Percentiles rank a stretch among this genome's conserved stretches.
phyloP scores from a whole-genome alignment of 2,888 invertebrate genomes.

The Ophioninae sp. region DNA sequence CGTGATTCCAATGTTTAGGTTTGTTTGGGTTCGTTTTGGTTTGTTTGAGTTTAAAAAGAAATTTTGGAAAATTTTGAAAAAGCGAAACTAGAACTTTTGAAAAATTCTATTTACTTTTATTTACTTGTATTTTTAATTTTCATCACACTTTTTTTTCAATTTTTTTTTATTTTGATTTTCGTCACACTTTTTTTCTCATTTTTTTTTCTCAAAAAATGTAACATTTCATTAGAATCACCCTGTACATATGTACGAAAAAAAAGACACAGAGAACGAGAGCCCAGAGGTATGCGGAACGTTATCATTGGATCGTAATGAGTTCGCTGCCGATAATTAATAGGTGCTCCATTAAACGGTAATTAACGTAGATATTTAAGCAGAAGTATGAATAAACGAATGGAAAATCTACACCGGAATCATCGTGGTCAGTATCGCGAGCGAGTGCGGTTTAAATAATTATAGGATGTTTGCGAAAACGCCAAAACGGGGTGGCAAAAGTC shows the following conservation, averaged over 20 bases:
- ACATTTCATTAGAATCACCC: not conserved
- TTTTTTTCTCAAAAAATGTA: not conserved
- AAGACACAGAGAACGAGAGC: not conserved
- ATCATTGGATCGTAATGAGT: constrained; percentile 1
- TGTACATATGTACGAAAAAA: too few species aligned
- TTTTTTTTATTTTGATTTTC: too few species aligned
- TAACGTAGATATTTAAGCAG: not conserved
- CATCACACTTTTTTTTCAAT: too few species aligned
- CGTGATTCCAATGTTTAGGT: too few species aligned
- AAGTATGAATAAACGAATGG: not conserved
- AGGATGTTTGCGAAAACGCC: constrained; percentile 52
- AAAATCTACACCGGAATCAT: constrained; percentile 30
- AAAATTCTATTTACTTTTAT: too few species aligned
- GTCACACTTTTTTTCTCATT: too few species aligned
- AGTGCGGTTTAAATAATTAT: constrained; percentile 60
- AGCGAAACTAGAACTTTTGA: too few species aligned
- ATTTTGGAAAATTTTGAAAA: too few species aligned
- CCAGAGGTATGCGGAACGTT: not conserved
- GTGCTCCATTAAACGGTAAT: not conserved
- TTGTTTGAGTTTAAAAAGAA: too few species aligned
- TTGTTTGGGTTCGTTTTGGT: too few species aligned
- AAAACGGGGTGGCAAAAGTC: not conserved
- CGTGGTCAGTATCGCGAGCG: constrained; percentile 53
- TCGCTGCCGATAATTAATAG: constrained; percentile 4
- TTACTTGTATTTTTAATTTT: too few species aligned